Percentiles rank a stretch among this genome's conserved stretches.
These are phyloP conservation scores for Pogonus chalceus DNA, from an alignment of 1,140 invertebrate species.

Conservation along the genomic window DNA sequence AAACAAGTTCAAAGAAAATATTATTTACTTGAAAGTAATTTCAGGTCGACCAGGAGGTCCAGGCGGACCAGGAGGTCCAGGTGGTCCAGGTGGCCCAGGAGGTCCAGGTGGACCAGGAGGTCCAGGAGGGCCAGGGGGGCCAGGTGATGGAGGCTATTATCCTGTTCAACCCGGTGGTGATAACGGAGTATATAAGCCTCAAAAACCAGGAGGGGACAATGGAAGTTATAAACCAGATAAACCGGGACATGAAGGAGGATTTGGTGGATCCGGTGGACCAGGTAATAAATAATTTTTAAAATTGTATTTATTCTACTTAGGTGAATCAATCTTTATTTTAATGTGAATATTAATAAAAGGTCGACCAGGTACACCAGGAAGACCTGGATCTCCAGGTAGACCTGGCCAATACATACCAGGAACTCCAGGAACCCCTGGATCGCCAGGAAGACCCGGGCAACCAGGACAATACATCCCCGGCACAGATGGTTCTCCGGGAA, in stretches of 20 bases:
- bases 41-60: neutral
- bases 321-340: no score
- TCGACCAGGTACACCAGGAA: constrained; percentile 1
- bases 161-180: neutral
- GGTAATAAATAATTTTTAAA: no score
- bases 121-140: constrained; percentile 8
- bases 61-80: constrained; percentile 11
- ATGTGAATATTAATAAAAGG: neutral
- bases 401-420: constrained; percentile 2
- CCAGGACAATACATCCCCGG: neutral
- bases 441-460: neutral
- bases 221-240: constrained; percentile 6
- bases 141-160: neutral
- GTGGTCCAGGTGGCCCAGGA: constrained; percentile 13
- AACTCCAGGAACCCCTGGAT: neutral
- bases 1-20: constrained; percentile 10
- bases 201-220: neutral
- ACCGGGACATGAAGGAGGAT: constrained; percentile 7
- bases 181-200: neutral
- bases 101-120: constrained; percentile 14
- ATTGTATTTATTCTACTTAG: no score
- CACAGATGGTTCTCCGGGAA: neutral
- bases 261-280: constrained; percentile 7
- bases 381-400: neutral
- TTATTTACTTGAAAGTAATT: constrained; percentile 9